Evolutionary conservation across 2,113 vertebrate species (phyloP).

Genomic region (Muntiacus muntjak): DNA sequence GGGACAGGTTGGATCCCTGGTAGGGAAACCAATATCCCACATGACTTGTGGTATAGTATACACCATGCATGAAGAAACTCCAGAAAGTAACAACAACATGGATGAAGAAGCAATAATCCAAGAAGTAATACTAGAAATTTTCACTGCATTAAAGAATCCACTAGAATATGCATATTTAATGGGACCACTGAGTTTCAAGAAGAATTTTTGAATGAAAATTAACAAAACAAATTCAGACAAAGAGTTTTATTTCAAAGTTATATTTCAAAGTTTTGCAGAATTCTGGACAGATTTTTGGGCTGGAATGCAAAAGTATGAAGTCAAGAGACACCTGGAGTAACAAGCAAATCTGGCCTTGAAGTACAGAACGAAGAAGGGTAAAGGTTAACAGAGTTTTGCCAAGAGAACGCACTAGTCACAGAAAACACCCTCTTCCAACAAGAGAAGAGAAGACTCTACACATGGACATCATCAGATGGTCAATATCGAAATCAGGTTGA

Average conservation of each 20-base stretch:
- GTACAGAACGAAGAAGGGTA: background rate
- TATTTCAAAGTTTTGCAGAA: background rate
- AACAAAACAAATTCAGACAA: background rate
- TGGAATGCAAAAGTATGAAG: background rate
- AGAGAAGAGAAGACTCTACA: background rate
- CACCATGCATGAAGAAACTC: background rate
- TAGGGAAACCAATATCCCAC: background rate
- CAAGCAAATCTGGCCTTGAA: background rate
- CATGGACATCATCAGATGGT: background rate
- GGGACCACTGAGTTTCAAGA: background rate
- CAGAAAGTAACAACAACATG: background rate
- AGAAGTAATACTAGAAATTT: background rate
- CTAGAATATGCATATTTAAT: background rate
- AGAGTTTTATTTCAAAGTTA: background rate
- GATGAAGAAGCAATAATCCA: background rate
- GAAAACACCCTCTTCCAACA: background rate
- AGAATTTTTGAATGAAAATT: background rate
- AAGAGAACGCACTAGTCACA: background rate
- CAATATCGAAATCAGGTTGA: background rate
- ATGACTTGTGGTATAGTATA: background rate
- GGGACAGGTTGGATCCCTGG: fast-evolving
- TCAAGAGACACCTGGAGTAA: background rate
- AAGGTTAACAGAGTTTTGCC: background rate
- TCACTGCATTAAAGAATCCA: background rate
- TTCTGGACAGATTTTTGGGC: background rate